A percentile compares a stretch with the other conserved stretches of the same genome.
Evolutionary conservation across 2,888 invertebrate genomes (phyloP).

Genomic region (Metellina segmentata): DNA sequence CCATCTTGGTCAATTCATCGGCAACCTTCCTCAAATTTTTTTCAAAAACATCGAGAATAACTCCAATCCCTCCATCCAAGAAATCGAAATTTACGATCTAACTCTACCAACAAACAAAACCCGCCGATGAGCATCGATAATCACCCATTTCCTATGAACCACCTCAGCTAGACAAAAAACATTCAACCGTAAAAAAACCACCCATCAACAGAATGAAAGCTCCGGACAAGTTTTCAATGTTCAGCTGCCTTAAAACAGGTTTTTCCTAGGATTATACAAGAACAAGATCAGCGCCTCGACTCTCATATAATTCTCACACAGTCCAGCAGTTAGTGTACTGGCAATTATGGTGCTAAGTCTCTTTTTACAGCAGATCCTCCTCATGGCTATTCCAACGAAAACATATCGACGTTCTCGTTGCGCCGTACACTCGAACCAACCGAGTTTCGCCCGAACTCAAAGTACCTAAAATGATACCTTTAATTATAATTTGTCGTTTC

Average conservation of each 20-base stretch:
- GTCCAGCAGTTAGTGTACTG: not conserved
- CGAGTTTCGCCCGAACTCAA: not conserved
- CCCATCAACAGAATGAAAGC: not conserved
- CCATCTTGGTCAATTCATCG: too few species aligned
- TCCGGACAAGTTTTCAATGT: not conserved
- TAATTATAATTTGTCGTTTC: not conserved
- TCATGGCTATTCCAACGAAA: not conserved
- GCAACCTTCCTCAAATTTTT: too few species aligned
- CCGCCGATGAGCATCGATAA: too few species aligned
- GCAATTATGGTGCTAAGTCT: not conserved
- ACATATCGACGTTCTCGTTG: not conserved
- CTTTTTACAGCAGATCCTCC: constrained; percentile 1
- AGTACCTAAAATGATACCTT: not conserved
- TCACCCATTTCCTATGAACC: not conserved
- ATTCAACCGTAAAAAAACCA: not conserved
- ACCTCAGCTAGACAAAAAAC: not conserved
- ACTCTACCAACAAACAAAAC: too few species aligned
- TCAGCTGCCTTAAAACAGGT: not conserved
- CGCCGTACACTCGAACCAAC: not conserved
- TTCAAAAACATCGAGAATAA: too few species aligned
- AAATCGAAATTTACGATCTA: too few species aligned
- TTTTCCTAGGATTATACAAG: not conserved
- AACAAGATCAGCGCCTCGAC: constrained; percentile 3
- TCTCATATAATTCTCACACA: not conserved
- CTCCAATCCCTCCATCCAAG: too few species aligned